Evolutionary conservation across 2,888 invertebrate species (phyloP).

Genomic region (Clusia tigrina): DNA sequence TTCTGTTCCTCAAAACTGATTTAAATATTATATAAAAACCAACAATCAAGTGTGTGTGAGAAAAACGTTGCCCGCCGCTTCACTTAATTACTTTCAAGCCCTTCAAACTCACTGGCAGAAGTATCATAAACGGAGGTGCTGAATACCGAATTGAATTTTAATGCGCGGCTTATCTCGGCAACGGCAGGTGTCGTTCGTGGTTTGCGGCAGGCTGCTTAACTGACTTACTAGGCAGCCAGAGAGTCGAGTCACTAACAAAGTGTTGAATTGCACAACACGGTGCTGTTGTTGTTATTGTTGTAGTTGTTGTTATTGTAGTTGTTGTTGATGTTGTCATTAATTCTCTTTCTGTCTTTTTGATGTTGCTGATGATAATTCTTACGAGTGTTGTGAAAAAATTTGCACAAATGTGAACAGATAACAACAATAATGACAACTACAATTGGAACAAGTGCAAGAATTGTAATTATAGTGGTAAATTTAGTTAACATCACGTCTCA

Average conservation of each 20-base stretch:
- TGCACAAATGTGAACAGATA: neutral
- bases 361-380: neutral
- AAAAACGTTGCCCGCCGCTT: neutral
- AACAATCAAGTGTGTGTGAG: too few species aligned
- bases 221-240: neutral
- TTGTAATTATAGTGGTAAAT: too few species aligned
- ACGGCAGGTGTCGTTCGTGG: neutral
- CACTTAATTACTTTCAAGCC: neutral
- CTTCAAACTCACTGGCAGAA: neutral
- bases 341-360: too few species aligned
- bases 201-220: neutral
- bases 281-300: neutral
- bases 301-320: too few species aligned
- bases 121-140: neutral
- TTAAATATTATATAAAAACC: too few species aligned
- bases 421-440: neutral
- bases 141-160: conserved; percentile 4
- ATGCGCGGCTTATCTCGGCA: too few species aligned
- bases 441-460: too few species aligned
- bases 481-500: too few species aligned
- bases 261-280: neutral
- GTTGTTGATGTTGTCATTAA: too few species aligned
- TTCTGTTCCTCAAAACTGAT: too few species aligned
- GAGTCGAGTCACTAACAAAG: neutral
- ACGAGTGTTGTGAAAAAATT: neutral